A percentile compares a stretch with the other conserved stretches of the same genome.
phyloP scores from a whole-genome alignment of 30 jellyfish, hydroid and myxozoan genomes.

The Chironex yamaguchii region DNA sequence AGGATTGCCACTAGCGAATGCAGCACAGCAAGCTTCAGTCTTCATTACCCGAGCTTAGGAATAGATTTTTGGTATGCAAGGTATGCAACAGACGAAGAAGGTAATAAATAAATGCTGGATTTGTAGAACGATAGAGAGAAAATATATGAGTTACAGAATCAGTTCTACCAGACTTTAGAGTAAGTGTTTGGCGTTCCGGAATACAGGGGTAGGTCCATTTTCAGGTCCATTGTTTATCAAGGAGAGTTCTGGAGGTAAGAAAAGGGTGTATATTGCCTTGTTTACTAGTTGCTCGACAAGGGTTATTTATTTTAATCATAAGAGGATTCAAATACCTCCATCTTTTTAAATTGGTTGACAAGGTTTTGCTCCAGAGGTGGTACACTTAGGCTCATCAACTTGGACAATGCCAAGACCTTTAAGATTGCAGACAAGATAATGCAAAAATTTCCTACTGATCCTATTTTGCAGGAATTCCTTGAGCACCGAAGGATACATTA shows the following conservation, averaged over 20 bases:
- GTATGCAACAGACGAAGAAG: constrained; percentile 69
- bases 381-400: constrained; percentile 61
- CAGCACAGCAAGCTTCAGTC: constrained; percentile 59
- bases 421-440: constrained; percentile 47
- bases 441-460: constrained; percentile 14
- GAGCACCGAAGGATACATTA: constrained; percentile 4
- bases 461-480: constrained; percentile 20
- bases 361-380: constrained; percentile 75
- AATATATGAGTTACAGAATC: constrained; percentile 24
- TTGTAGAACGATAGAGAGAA: constrained; percentile 13
- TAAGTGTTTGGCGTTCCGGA: constrained; percentile 54
- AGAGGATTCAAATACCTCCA: constrained; percentile 35
- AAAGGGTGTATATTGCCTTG: constrained; percentile 43
- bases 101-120: constrained; percentile 41
- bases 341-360: constrained; percentile 36
- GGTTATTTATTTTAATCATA: constrained; percentile 47
- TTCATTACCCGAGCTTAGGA: constrained; percentile 59
- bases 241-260: constrained; percentile 45
- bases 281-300: constrained; percentile 63
- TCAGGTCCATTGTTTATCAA: constrained; percentile 65
- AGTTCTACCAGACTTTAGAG: constrained; percentile 60
- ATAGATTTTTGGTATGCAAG: constrained; percentile 62
- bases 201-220: constrained; percentile 68
- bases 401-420: constrained; percentile 67
- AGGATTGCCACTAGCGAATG: constrained; percentile 68